phyloP scores from a whole-genome alignment of 1,140 invertebrate genomes.

The Papilio machaon region DNA sequence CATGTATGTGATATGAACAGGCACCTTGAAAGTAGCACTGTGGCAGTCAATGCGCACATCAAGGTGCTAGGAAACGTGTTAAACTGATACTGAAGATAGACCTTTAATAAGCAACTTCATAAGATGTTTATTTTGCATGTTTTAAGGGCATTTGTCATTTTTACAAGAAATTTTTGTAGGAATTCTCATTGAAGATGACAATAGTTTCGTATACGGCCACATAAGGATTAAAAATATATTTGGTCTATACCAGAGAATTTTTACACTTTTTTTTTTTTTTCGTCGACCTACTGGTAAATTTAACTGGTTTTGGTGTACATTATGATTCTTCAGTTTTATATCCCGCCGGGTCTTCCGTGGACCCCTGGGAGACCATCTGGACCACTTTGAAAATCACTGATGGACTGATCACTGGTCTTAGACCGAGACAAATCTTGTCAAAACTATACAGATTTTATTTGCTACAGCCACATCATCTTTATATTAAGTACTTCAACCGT shows the following conservation, averaged over 20 bases:
- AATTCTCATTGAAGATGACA: no score
- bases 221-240: no score
- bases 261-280: no score
- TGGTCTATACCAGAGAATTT: no score
- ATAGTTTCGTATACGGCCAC: no score
- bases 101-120: neutral
- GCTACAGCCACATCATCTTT: neutral
- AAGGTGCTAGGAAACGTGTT: slow-evolving; percentile 51
- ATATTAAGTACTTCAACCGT: neutral
- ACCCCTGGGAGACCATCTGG: no score
- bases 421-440: neutral
- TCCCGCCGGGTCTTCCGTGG: no score
- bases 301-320: no score
- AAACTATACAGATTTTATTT: neutral
- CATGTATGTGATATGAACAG: neutral
- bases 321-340: no score
- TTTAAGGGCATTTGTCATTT: neutral
- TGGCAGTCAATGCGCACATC: slow-evolving; percentile 12
- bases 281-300: no score
- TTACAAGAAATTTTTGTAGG: neutral
- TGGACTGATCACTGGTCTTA: no score
- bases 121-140: neutral
- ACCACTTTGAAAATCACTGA: no score
- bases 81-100: slow-evolving; percentile 50
- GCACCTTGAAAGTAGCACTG: slow-evolving; percentile 19